Conservation (phyloP, 1,140 invertebrate species). For the Papilio polyxenes region DNA sequence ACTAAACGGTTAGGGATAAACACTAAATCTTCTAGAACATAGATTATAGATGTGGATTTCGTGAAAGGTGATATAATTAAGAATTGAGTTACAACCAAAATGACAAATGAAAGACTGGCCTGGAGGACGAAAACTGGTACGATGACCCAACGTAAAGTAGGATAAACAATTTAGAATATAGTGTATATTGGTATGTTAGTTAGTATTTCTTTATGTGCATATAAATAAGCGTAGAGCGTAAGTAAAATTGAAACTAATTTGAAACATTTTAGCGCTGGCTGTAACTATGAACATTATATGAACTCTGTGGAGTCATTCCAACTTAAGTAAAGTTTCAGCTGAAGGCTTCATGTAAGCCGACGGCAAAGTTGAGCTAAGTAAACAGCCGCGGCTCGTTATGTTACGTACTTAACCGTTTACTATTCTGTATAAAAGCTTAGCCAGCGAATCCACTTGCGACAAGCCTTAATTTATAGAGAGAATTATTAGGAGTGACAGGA, state of each 20-base stretch:
- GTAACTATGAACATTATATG: conserved; percentile 30
- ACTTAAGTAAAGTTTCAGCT: conserved; percentile 26
- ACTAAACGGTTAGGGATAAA: too few species aligned
- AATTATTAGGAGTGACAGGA: background rate
- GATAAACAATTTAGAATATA: too few species aligned
- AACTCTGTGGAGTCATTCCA: conserved; percentile 32
- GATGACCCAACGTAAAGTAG: too few species aligned
- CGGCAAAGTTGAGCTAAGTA: conserved; percentile 1
- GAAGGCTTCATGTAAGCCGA: conserved; percentile 25
- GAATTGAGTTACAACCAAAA: too few species aligned
- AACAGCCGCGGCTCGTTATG: conserved; percentile 23
- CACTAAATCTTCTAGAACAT: too few species aligned
- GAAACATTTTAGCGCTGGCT: conserved; percentile 13
- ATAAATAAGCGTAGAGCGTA: background rate
- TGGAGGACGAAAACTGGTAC: too few species aligned
- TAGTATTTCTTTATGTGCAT: background rate
- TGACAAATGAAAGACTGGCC: too few species aligned
- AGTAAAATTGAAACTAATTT: conserved; percentile 31
- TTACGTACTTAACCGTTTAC: conserved; percentile 26
- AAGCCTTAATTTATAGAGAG: background rate
- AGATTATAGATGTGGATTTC: too few species aligned
- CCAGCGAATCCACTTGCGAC: background rate
- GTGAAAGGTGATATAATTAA: too few species aligned
- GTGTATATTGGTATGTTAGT: too few species aligned
- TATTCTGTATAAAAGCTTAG: conserved; percentile 3